Conservation (phyloP, 2,113 vertebrate species). For the Stigmatopora nigra region DNA sequence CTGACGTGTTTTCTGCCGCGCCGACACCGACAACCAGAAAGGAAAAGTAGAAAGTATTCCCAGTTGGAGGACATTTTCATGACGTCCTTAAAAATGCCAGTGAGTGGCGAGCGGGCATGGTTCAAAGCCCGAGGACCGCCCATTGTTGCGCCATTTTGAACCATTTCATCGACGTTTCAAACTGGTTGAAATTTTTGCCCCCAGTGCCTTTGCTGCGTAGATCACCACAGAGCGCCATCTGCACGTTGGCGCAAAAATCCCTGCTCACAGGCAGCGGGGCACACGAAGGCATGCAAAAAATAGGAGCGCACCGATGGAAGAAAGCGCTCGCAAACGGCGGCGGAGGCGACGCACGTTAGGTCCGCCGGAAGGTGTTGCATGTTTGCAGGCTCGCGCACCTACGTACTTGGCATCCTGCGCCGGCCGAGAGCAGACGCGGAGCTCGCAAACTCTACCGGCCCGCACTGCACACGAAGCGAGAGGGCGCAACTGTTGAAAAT, state of each 20-base stretch:
- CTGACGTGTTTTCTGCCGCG: slow-evolving; percentile 15
- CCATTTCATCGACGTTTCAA: slow-evolving; percentile 47
- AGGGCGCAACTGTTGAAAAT: slow-evolving; percentile 41
- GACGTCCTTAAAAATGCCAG: slow-evolving; percentile 39
- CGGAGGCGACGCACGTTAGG: not conserved
- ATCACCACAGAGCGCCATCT: slow-evolving; percentile 42
- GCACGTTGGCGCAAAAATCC: slow-evolving; percentile 23
- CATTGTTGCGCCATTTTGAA: slow-evolving; percentile 61
- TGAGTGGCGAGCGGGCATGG: slow-evolving; percentile 29
- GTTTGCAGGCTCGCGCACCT: slow-evolving; percentile 25
- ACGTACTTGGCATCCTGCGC: slow-evolving; percentile 32
- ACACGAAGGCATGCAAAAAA: slow-evolving; percentile 22
- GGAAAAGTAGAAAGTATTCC: slow-evolving; percentile 19
- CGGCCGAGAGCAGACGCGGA: slow-evolving; percentile 28
- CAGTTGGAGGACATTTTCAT: slow-evolving; percentile 23
- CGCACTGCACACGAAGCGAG: slow-evolving; percentile 23
- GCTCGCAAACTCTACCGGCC: slow-evolving; percentile 17
- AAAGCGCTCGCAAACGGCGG: slow-evolving; percentile 16
- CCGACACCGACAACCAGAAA: not conserved
- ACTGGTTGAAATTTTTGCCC: slow-evolving; percentile 33
- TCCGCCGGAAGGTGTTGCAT: slow-evolving; percentile 3
- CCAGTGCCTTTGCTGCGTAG: slow-evolving; percentile 31
- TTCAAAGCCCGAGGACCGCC: slow-evolving; percentile 41
- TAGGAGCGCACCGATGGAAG: slow-evolving; percentile 1
- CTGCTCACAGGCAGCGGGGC: slow-evolving; percentile 8